phyloP scores from a whole-genome alignment of 2,888 invertebrate genomes.

The Drosophila tripunctata region DNA sequence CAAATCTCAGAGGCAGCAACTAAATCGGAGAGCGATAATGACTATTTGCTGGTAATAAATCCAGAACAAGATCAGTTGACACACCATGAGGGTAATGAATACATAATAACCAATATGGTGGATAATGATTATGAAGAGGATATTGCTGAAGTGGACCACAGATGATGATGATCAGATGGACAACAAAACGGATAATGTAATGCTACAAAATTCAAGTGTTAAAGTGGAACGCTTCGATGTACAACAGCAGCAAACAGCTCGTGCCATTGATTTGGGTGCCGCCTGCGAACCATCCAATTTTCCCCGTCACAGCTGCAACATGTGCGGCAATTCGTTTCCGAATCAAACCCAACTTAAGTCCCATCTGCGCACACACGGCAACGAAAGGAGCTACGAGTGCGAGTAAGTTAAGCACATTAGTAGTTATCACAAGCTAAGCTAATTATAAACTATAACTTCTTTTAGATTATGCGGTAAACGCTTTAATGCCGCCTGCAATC shows the following conservation, averaged over 20 bases:
- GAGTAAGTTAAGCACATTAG: slow-evolving; percentile 38
- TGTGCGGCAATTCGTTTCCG: slow-evolving; percentile 47
- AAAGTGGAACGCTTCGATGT: neutral
- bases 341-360: slow-evolving; percentile 33
- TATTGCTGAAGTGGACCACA: neutral
- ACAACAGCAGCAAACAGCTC: neutral
- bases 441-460: neutral
- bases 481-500: slow-evolving; percentile 73
- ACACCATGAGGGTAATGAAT: slow-evolving; percentile 29
- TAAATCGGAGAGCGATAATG: neutral
- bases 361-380: slow-evolving; percentile 49
- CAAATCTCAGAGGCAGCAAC: neutral
- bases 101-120: slow-evolving; percentile 17
- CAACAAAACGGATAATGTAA: neutral
- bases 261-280: slow-evolving; percentile 31
- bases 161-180: neutral
- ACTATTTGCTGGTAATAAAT: slow-evolving; percentile 23
- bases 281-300: slow-evolving; percentile 35
- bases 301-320: slow-evolving; percentile 27
- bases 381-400: slow-evolving; percentile 56
- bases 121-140: slow-evolving; percentile 4
- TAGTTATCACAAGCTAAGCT: neutral
- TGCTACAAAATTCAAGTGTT: neutral
- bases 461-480: slow-evolving; percentile 70
- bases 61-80: neutral